phyloP scores from a whole-genome alignment of 2,113 vertebrate species.

The Colaptes auratus region DNA sequence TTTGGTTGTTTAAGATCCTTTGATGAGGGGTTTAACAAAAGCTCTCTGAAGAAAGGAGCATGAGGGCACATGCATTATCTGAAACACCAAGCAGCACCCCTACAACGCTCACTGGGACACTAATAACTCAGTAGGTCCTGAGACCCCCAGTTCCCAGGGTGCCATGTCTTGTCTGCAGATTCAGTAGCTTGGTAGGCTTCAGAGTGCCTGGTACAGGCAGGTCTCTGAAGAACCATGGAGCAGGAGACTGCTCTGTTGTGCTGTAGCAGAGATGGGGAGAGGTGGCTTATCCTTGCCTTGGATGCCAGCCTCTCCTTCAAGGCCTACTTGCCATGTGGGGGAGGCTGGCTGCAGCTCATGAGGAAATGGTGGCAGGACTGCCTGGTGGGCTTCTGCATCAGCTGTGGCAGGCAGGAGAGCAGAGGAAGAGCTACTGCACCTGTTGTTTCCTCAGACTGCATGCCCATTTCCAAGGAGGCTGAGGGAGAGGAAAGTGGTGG shows the following conservation, averaged over 20 bases:
- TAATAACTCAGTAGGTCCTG: background rate
- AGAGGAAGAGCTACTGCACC: background rate
- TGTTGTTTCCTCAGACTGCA: background rate
- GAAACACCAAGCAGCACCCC: background rate
- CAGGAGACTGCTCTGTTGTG: background rate
- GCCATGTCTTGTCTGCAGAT: rapidly evolving
- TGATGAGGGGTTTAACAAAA: background rate
- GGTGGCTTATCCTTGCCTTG: background rate
- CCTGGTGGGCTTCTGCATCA: background rate
- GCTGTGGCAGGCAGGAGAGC: background rate
- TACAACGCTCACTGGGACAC: background rate
- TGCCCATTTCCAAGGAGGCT: too few relatives aligned
- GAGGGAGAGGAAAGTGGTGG: background rate
- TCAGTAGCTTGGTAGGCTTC: background rate
- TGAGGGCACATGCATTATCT: rapidly evolving
- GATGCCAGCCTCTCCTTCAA: background rate
- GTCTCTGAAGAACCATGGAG: background rate
- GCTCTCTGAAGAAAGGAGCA: background rate
- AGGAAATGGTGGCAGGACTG: background rate
- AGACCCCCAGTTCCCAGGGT: background rate
- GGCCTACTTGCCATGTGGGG: background rate
- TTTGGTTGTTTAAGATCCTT: background rate
- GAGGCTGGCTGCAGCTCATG: background rate
- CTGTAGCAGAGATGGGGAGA: background rate
- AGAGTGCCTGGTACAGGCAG: background rate